Evolutionary conservation across 2,797 vertebrate genomes (phyloP).

Genomic region (Lutjanus argentimaculatus): DNA sequence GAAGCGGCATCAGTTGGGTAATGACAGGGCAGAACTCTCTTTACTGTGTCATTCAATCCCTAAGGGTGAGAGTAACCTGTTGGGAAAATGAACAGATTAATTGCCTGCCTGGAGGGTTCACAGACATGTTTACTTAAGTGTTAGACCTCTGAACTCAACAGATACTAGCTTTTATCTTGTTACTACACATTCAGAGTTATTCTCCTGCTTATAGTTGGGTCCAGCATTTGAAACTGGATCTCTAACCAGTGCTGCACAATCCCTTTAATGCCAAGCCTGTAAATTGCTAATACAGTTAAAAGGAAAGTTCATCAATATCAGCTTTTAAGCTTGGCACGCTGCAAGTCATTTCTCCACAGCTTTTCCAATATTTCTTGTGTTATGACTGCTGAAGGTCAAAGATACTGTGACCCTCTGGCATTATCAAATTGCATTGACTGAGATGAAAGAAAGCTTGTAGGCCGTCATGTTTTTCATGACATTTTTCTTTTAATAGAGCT

Average conservation of each 20-base stretch:
- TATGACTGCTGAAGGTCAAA: constrained; percentile 47
- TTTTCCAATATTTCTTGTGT: constrained; percentile 11
- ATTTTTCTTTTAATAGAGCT: constrained; percentile 17
- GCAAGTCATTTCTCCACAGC: constrained; percentile 7
- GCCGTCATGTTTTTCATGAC: constrained; percentile 15
- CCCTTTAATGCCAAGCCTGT: constrained; percentile 5
- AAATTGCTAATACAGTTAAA: constrained; percentile 15
- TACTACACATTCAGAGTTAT: not conserved
- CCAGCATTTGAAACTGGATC: not conserved
- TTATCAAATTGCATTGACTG: constrained; percentile 34
- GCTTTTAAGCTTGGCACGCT: constrained; percentile 15
- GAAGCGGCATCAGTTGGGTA: constrained; percentile 40
- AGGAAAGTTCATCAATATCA: not conserved
- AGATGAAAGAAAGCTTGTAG: constrained; percentile 30
- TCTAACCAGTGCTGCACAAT: constrained; percentile 4
- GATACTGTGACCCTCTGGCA: constrained; percentile 16
- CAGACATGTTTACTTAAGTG: constrained; percentile 23
- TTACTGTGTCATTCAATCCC: constrained; percentile 40
- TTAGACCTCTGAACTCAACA: constrained; percentile 5
- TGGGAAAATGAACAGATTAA: constrained; percentile 43
- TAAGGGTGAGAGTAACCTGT: constrained; percentile 22
- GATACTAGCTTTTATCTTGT: constrained; percentile 6
- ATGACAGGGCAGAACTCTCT: constrained; percentile 41
- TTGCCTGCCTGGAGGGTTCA: constrained; percentile 43
- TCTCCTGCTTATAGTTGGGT: not conserved